Percentiles rank a stretch among this genome's conserved stretches.
Conservation (phyloP, 2,888 invertebrate species). For the Dorcus hopei region DNA sequence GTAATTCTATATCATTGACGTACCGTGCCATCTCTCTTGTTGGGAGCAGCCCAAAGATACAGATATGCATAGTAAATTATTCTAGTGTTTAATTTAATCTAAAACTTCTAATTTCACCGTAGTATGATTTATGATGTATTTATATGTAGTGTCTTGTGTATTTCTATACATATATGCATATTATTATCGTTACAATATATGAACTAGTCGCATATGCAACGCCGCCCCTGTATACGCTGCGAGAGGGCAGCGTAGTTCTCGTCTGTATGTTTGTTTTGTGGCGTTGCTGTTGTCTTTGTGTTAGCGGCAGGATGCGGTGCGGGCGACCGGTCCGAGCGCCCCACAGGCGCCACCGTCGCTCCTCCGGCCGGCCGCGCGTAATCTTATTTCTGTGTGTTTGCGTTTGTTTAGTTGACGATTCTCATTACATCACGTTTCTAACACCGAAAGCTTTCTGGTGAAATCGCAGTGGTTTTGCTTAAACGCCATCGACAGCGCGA, state of each 20-base stretch:
- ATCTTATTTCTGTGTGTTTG: constrained; percentile 35
- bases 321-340: neutral
- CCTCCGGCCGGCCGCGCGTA: constrained; percentile 3
- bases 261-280: constrained; percentile 32
- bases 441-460: constrained; percentile 40
- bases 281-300: constrained; percentile 36
- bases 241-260: constrained; percentile 16
- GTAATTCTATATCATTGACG: constrained; percentile 20
- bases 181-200: constrained; percentile 24
- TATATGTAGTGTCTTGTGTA: constrained; percentile 49
- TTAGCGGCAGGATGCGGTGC: constrained; percentile 9
- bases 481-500: constrained; percentile 41
- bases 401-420: constrained; percentile 44
- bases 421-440: constrained; percentile 36
- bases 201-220: constrained; percentile 44
- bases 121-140: constrained; percentile 34
- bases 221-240: constrained; percentile 26
- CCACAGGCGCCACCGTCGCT: neutral
- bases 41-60: constrained; percentile 26
- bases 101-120: constrained; percentile 27
- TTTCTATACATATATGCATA: constrained; percentile 27
- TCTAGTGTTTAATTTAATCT: constrained; percentile 36
- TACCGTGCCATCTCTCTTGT: constrained; percentile 28
- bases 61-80: constrained; percentile 30
- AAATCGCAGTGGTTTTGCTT: constrained; percentile 44